Conservation (phyloP, 1,140 invertebrate genomes). For the Venustaconcha ellipsiformis region DNA sequence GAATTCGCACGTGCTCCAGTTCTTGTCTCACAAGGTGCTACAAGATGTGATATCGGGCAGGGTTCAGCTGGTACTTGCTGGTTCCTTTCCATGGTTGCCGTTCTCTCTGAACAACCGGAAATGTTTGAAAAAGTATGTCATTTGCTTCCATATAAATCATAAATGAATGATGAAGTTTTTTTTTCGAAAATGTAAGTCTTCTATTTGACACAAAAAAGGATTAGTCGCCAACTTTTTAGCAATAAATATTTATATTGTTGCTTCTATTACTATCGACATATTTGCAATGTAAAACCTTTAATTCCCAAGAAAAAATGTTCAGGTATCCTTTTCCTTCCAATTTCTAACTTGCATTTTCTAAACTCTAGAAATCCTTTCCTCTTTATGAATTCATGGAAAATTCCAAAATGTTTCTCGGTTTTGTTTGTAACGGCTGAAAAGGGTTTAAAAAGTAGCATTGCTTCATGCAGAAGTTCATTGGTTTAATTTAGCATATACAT, state of each 20-base stretch:
- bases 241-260: background rate
- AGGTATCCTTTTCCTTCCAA: no score
- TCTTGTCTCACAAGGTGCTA: conserved; percentile 57
- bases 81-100: conserved; percentile 59
- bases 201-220: background rate
- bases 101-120: conserved; percentile 45
- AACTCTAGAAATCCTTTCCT: no score
- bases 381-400: no score
- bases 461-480: no score
- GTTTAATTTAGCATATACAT: no score
- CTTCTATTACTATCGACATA: background rate
- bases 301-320: no score
- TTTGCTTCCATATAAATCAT: no score
- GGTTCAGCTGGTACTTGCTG: conserved; percentile 62
- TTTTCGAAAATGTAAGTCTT: background rate
- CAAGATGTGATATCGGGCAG: conserved; percentile 61
- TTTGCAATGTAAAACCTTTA: background rate
- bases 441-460: no score
- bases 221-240: background rate
- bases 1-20: conserved; percentile 48
- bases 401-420: no score
- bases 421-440: no score
- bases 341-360: no score
- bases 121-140: conserved; percentile 45
- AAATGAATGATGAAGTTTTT: no score